A percentile compares a stretch with the other conserved stretches of the same genome.
These are phyloP conservation scores for Belgica antarctica DNA, from an alignment of 2,888 invertebrate species.

Conservation along the genomic window DNA sequence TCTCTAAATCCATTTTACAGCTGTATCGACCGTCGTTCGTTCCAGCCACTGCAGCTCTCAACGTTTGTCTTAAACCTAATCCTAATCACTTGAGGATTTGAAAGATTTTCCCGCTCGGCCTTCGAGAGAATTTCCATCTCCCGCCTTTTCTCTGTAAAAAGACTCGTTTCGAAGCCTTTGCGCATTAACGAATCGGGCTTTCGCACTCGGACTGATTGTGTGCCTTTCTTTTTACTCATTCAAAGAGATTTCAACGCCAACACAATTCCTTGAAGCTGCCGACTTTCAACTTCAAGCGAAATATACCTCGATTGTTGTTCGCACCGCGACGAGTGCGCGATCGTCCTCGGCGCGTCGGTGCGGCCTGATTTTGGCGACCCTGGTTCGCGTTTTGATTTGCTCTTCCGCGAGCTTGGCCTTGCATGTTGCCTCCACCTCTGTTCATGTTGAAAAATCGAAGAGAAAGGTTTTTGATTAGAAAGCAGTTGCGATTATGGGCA, in stretches of 20 bases:
- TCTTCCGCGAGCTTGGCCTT: constrained; percentile 28
- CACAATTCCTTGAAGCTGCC: background rate
- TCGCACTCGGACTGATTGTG: background rate
- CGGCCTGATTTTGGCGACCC: background rate
- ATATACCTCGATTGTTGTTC: constrained; percentile 17
- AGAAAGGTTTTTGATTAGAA: constrained; percentile 18
- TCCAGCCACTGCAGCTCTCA: background rate
- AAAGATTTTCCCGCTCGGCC: background rate
- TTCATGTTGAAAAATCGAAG: constrained; percentile 23
- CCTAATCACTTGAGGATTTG: background rate
- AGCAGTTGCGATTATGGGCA: background rate
- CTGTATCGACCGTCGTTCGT: constrained; percentile 1
- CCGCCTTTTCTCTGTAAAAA: background rate
- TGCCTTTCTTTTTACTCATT: background rate
- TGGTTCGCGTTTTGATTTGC: constrained; percentile 1
- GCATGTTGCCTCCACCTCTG: constrained; percentile 4
- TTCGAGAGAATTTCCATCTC: background rate
- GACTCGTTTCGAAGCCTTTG: background rate
- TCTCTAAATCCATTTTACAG: constrained; percentile 23
- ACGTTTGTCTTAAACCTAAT: constrained; percentile 17
- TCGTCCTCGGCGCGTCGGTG: constrained; percentile 18
- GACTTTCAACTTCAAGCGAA: constrained; percentile 7
- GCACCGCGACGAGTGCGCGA: constrained; percentile 33
- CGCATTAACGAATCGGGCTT: background rate
- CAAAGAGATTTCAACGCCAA: background rate